phyloP scores from a whole-genome alignment of 37 sponge, comb jelly and placozoan genomes.

The Spongilla lacustris region DNA sequence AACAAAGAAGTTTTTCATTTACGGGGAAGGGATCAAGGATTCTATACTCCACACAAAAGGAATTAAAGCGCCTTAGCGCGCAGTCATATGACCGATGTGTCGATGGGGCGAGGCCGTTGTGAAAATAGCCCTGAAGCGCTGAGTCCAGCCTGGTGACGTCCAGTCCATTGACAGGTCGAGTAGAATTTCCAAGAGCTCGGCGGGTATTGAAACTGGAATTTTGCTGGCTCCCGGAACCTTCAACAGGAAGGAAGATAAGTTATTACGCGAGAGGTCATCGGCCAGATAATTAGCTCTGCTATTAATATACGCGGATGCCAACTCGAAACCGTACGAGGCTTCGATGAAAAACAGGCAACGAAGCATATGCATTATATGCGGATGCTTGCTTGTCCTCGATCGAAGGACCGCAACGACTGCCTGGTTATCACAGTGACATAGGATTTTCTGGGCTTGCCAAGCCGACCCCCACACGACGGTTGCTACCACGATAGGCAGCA shows the following conservation, averaged over 20 bases:
- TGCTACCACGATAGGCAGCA: slow-evolving; percentile 43
- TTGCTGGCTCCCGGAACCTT: slow-evolving; percentile 19
- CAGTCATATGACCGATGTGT: background rate
- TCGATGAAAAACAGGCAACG: slow-evolving; percentile 48
- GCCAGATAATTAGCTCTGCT: background rate
- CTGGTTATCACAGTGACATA: slow-evolving; percentile 7
- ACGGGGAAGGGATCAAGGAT: slow-evolving; percentile 3
- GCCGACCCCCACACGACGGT: slow-evolving; percentile 27
- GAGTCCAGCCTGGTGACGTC: slow-evolving; percentile 18
- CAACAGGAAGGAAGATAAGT: slow-evolving; percentile 18
- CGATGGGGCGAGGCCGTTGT: slow-evolving; percentile 11
- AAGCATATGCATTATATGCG: slow-evolving; percentile 47
- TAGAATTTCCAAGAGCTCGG: background rate
- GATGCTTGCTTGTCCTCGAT: slow-evolving; percentile 6
- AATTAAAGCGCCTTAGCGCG: slow-evolving; percentile 28
- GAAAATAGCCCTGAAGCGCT: slow-evolving; percentile 19
- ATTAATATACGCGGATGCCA: slow-evolving; percentile 9
- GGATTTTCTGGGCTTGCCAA: background rate
- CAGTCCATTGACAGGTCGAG: slow-evolving; percentile 11
- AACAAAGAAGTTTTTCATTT: slow-evolving; percentile 4
- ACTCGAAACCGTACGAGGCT: background rate
- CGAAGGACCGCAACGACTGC: slow-evolving; percentile 5
- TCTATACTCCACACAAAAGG: slow-evolving; percentile 13
- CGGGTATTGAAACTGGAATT: slow-evolving; percentile 14
- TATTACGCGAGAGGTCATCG: slow-evolving; percentile 34